Base-by-base conservation (phyloP, 2,888 invertebrate genomes). In the Troides helena region DNA sequence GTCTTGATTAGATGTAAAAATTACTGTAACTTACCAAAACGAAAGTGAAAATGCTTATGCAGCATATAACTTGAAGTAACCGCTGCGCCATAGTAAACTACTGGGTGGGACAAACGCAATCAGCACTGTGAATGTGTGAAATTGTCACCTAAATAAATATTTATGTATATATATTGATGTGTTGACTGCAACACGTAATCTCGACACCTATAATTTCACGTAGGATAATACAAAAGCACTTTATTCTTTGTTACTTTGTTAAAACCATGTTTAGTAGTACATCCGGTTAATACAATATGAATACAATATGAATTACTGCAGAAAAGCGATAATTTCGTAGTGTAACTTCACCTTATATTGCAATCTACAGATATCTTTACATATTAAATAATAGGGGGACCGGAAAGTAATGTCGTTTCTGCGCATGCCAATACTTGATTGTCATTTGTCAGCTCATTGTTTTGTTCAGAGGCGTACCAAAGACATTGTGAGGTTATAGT, bases 81-180 rank as follows among this genome's bases (percentile, higher is more conserved):
- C 62, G 36, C 18, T 23, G 36, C 36, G 59, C 30, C 66, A 56
- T 72, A 72, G 65, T 62, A 53, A 60, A 72, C 64, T 57, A 39
- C 69, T 72, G 65, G 65, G 43, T 46, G 5, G n/a, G 30, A n/a
- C n/a, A 50, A 50, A 21, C 62, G 62, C 62, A 36, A 43, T 57
- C 46, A 69, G 73, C 73, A 74, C 79, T 74, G 76, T 72, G 65
- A 87, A 86, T 86, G 87, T 83, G 84, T 81, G 78, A 85, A 84
- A 74, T 77, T 63, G 70, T 69, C 36, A 53, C 39, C 39, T 2
- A 56, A 66, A 78, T 77, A 76, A 69, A 79, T 77, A 76, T 77
- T 61, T 67, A 71, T 72, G 71, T 78, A 75, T 80, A 77, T 78
- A 74, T 10, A 57, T 50, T 50, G 17, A 14, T 50, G 14, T 50